Base-by-base conservation (phyloP, 23 tunicate species). In the Ciona savignyi region DNA sequence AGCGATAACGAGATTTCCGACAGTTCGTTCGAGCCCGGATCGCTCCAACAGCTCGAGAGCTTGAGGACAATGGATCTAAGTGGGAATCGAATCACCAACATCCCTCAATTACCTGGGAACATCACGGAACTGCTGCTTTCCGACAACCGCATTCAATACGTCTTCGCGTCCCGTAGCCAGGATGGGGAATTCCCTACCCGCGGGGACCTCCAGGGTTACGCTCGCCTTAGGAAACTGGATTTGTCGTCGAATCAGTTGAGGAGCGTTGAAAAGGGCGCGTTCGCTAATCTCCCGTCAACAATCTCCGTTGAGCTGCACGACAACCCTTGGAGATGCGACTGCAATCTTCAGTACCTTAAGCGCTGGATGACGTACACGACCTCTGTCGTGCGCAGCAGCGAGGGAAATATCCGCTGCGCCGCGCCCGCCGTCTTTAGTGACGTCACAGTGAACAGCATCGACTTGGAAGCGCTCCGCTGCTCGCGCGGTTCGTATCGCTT, bases 251-350 rank as follows among this genome's bases (percentile, higher is more conserved):
- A 85, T 68, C 75, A 67, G 24, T 61, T 85, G 25, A 29, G 63
- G 19, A 85, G 91, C 71, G 76, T 85, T 0, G 83, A 78, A 49
- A 69, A 63, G 3, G 73, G 78, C 2, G 72, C 89, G 1, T 83
- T 83, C 35, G 32, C 33, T 26, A 30, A 63, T 34, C 79, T 83
- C 0, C 84, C 80, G 32, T 3, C 70, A 23, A 21, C 42, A 1
- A 51, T 73, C 4, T 76, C 81, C n/a, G 63, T 83, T 4, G 82
- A 77, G 29, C 70, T 83, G 32, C 82, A 83, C 20, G 73, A 60
- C 62, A 85, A 85, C 76, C 83, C 83, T 3, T 81, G 95, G 86
- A 49, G 72, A 19, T 81, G 87, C 49, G 95, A 81, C 42, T 85
- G 91, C 33, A 78, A 85, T 35, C 33, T 85, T 66, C 74, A 63